phyloP scores from a whole-genome alignment of 2,888 invertebrate genomes.

The Rutpela maculata region DNA sequence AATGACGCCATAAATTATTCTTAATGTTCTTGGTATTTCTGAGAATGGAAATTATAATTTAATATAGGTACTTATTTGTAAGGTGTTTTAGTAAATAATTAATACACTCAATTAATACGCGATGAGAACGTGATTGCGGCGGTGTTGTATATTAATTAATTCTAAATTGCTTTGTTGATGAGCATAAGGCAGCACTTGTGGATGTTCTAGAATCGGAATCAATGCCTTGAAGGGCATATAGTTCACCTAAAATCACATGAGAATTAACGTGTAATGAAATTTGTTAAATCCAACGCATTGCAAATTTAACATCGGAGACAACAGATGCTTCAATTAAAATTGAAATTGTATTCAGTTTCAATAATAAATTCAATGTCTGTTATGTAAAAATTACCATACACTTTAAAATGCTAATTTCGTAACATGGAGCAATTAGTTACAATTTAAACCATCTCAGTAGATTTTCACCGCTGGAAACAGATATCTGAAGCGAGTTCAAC shows the following conservation, averaged over 20 bases:
- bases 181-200: slow-evolving; percentile 8
- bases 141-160: slow-evolving; percentile 26
- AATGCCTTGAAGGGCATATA: neutral
- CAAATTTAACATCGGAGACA: neutral
- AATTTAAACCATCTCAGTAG: too few species aligned
- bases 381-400: neutral
- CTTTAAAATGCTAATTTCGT: too few species aligned
- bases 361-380: too few species aligned
- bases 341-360: neutral
- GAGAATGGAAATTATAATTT: neutral
- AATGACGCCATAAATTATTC: too few species aligned
- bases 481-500: too few species aligned
- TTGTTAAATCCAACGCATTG: neutral
- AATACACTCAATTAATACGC: slow-evolving; percentile 22
- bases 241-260: neutral
- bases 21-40: neutral
- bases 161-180: slow-evolving; percentile 35
- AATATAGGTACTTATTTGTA: slow-evolving; percentile 4
- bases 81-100: slow-evolving; percentile 17
- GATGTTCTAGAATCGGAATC: neutral
- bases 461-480: too few species aligned
- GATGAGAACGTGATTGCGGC: neutral
- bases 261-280: neutral
- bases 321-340: neutral
- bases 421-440: too few species aligned